These are phyloP conservation scores for Sebastes vulpes DNA, from an alignment of 2,797 vertebrate genomes.

Conservation along the genomic window DNA sequence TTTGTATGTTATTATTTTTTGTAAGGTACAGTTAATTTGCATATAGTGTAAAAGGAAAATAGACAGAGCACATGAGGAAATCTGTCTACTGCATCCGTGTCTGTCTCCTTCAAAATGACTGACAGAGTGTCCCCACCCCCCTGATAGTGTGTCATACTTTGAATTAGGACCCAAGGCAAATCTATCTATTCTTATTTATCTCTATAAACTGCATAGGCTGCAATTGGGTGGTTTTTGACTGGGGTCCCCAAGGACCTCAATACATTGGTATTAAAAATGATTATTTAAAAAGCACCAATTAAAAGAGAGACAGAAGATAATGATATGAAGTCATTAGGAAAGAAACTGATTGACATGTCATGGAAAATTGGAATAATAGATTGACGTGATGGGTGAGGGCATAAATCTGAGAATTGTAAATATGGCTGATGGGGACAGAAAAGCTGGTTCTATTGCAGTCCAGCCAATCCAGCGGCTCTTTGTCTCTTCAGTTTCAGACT, in stretches of 20 bases:
- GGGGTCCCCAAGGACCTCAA: neutral
- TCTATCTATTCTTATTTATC: neutral
- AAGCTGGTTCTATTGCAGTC: neutral
- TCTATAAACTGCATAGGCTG: neutral
- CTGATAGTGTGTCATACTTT: neutral
- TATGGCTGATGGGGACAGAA: neutral
- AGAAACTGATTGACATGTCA: neutral
- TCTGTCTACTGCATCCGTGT: neutral
- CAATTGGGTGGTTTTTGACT: neutral
- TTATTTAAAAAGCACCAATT: neutral
- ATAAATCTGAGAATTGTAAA: neutral
- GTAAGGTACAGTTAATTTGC: neutral
- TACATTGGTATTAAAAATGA: neutral
- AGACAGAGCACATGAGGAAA: neutral
- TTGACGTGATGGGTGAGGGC: neutral
- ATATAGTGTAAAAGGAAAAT: neutral
- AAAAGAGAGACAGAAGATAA: neutral
- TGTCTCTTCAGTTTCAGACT: constrained; percentile 47
- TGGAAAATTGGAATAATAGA: neutral
- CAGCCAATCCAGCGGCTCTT: constrained; percentile 24
- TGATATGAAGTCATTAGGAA: neutral
- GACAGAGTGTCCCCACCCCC: no score
- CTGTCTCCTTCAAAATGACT: neutral
- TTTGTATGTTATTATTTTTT: no score
- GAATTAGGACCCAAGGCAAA: neutral